These are phyloP conservation scores for Ips typographus DNA, from an alignment of 1,140 invertebrate genomes.

Conservation along the genomic window DNA sequence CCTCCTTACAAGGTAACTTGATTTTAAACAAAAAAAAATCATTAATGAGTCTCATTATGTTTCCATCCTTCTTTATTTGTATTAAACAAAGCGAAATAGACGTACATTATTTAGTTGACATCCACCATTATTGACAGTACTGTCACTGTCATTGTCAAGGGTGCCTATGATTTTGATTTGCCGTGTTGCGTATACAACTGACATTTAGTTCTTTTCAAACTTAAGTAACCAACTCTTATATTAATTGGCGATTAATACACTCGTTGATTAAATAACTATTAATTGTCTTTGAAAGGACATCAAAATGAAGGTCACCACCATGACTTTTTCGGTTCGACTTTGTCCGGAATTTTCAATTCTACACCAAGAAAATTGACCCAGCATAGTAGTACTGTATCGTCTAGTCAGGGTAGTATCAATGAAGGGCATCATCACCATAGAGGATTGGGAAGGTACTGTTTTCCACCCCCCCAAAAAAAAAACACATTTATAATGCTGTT, in stretches of 20 bases:
- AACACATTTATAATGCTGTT: background rate
- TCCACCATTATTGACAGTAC: no score
- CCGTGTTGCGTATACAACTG: no score
- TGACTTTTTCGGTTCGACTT: slow-evolving; percentile 55
- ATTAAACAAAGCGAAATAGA: no score
- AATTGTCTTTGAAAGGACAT: background rate
- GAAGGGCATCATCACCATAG: slow-evolving; percentile 46
- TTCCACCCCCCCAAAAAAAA: background rate
- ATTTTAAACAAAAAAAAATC: background rate
- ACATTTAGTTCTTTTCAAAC: no score
- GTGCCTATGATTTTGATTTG: no score
- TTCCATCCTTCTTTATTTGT: no score
- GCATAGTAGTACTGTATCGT: slow-evolving; percentile 49
- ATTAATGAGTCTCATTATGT: no score
- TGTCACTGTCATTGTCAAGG: no score
- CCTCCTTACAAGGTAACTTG: slow-evolving; percentile 58
- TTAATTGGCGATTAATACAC: background rate
- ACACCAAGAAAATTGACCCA: slow-evolving; percentile 48
- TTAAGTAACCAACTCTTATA: no score
- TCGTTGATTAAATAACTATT: background rate
- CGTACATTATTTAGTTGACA: no score
- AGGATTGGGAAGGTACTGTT: slow-evolving; percentile 43
- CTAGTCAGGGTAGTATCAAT: slow-evolving; percentile 52
- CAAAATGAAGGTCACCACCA: slow-evolving; percentile 54
- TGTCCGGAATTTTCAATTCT: slow-evolving; percentile 54